phyloP scores from a whole-genome alignment of 2,113 vertebrate genomes.

The Myanophis thanlyinensis region DNA sequence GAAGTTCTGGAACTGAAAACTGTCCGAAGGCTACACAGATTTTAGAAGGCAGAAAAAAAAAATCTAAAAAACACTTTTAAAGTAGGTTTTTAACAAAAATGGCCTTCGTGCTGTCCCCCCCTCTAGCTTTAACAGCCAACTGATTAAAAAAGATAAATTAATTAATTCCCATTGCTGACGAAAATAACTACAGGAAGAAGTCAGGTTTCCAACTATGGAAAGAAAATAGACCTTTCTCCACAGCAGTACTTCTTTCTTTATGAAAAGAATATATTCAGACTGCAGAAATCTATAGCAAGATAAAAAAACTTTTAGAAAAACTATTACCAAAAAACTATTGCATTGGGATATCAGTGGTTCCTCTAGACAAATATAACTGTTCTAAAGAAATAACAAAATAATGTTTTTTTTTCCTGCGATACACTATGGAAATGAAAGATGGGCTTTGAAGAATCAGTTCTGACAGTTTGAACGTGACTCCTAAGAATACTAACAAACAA shows the following conservation, averaged over 20 bases:
- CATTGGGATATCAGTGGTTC: neutral
- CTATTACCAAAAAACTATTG: neutral
- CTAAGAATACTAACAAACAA: neutral
- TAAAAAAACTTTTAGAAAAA: neutral
- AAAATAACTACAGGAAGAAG: neutral
- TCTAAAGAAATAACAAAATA: neutral
- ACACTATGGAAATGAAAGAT: neutral
- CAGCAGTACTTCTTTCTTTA: neutral
- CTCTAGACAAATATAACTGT: neutral
- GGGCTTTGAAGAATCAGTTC: neutral
- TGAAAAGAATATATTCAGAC: neutral
- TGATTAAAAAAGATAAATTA: constrained; percentile 21
- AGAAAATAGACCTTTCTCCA: neutral
- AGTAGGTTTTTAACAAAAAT: neutral
- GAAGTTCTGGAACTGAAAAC: neutral
- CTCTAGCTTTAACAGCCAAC: neutral
- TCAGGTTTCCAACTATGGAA: neutral
- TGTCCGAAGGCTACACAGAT: neutral
- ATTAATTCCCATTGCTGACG: constrained; percentile 14
- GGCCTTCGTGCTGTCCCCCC: neutral
- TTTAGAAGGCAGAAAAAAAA: neutral
- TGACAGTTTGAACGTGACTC: neutral
- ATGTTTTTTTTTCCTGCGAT: neutral
- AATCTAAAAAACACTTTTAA: neutral
- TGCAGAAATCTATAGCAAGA: neutral